Evolutionary conservation across 1,140 invertebrate genomes (phyloP).

Genomic region (Leguminivora glycinivorella): DNA sequence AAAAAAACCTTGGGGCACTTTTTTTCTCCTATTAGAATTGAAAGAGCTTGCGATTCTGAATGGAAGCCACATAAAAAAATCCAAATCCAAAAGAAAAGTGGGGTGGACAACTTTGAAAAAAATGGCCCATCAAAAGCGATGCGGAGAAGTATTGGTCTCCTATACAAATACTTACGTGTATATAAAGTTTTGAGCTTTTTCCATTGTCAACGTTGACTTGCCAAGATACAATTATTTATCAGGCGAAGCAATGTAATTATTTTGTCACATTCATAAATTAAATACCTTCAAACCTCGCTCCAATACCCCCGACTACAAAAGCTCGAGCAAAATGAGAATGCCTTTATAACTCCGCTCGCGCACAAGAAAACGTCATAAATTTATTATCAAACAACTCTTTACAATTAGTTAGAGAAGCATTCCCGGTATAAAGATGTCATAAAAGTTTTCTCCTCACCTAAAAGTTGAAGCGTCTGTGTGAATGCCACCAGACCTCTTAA

Average conservation of each 20-base stretch:
- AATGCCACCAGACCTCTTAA: background rate
- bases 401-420: constrained; percentile 8
- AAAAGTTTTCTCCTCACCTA: background rate
- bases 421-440: background rate
- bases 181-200: too few relatives aligned
- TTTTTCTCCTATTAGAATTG: too few relatives aligned
- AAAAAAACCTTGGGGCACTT: too few relatives aligned
- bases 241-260: background rate
- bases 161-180: too few relatives aligned
- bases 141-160: too few relatives aligned
- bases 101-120: too few relatives aligned
- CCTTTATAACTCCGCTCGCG: background rate
- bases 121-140: too few relatives aligned
- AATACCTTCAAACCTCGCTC: background rate
- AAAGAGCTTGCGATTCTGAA: too few relatives aligned
- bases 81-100: too few relatives aligned
- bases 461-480: background rate
- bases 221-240: too few relatives aligned
- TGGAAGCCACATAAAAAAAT: too few relatives aligned
- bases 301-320: background rate
- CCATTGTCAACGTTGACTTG: too few relatives aligned
- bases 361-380: constrained; percentile 8
- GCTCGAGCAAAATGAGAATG: background rate
- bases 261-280: background rate
- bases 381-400: constrained; percentile 21